These are phyloP conservation scores for Cottoperca gobio DNA, from an alignment of 2,797 vertebrate species.

Conservation along the genomic window DNA sequence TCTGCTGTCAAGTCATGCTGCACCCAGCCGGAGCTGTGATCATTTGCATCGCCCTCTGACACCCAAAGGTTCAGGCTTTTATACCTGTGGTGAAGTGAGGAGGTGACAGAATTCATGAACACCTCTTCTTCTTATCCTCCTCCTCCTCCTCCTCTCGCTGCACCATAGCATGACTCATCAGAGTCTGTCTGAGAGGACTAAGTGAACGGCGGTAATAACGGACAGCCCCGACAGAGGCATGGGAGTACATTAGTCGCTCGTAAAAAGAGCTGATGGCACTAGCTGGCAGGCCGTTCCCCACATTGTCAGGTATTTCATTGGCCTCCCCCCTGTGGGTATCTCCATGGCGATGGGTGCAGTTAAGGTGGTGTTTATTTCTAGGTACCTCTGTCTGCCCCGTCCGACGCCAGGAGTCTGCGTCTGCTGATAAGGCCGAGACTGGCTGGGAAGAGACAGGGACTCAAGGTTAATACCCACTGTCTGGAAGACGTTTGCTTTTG, in stretches of 20 bases:
- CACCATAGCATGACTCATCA: constrained; percentile 48
- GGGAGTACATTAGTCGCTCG: constrained; percentile 66
- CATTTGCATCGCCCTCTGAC: constrained; percentile 17
- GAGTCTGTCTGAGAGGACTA: constrained; percentile 26
- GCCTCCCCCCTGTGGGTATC: constrained; percentile 43
- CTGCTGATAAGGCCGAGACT: constrained; percentile 68
- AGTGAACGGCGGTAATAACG: constrained; percentile 41
- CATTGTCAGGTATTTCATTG: constrained; percentile 55
- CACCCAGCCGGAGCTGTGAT: constrained; percentile 32
- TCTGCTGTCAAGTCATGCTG: constrained; percentile 46
- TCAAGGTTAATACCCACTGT: constrained; percentile 62
- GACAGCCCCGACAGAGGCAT: constrained; percentile 45
- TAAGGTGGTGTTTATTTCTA: constrained; percentile 71
- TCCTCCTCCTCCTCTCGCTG: constrained; percentile 18
- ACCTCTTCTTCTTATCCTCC: constrained; percentile 5
- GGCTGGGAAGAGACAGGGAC: constrained; percentile 63
- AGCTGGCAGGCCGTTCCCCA: constrained; percentile 43
- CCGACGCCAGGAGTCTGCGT: constrained; percentile 68
- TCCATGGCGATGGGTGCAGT: constrained; percentile 56
- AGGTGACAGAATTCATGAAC: constrained; percentile 51
- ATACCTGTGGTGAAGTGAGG: constrained; percentile 18
- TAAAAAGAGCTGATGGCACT: constrained; percentile 62
- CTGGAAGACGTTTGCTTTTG: constrained; percentile 61
- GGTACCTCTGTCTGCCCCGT: constrained; percentile 55
- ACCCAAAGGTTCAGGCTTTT: constrained; percentile 38